Conservation (phyloP, 2,113 vertebrate genomes). For the Piprites chloris region DNA sequence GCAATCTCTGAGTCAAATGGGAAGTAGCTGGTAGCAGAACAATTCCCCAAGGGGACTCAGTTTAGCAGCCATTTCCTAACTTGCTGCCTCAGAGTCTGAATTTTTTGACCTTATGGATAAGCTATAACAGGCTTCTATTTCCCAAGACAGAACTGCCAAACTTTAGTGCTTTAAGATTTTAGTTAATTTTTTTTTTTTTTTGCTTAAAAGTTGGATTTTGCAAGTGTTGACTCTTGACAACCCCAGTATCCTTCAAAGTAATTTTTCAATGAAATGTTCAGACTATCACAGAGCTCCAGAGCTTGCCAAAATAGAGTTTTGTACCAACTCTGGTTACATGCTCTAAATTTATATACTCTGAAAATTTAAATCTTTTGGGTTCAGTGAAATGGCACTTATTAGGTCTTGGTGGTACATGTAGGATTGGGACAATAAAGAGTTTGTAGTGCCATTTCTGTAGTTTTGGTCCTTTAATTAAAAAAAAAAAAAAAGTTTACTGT, state of each 20-base stretch:
- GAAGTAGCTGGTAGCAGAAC: neutral
- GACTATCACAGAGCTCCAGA: neutral
- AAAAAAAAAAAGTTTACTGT: neutral
- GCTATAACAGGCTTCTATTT: neutral
- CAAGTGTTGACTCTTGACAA: neutral
- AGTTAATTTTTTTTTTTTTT: neutral
- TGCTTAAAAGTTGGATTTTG: neutral
- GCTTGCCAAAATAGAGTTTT: neutral
- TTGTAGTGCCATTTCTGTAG: neutral
- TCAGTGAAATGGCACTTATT: neutral
- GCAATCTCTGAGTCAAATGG: neutral
- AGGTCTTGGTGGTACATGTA: fast-evolving
- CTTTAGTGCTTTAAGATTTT: neutral
- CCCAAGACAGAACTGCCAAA: neutral
- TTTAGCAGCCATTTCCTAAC: neutral
- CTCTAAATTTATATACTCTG: no score
- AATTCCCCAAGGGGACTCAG: neutral
- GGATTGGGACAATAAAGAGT: neutral
- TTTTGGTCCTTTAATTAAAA: neutral
- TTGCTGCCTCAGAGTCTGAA: neutral
- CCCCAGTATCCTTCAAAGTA: neutral
- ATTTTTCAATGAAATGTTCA: neutral
- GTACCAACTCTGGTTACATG: neutral
- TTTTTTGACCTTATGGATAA: neutral
- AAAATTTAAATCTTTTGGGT: neutral